phyloP scores from a whole-genome alignment of 2,888 invertebrate species.

The Oligia fasciuncula region DNA sequence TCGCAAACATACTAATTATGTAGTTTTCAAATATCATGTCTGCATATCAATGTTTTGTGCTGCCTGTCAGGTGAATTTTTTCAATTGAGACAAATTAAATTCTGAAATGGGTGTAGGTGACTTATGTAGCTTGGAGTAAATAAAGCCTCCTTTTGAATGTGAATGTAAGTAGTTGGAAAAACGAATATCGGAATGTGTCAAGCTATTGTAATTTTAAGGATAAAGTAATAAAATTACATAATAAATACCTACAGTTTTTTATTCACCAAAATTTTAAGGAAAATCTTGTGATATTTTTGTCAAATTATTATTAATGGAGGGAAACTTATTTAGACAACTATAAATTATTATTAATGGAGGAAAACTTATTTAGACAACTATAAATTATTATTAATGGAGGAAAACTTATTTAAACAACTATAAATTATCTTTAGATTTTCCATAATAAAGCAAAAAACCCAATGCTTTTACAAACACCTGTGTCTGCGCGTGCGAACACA shows the following conservation, averaged over 20 bases:
- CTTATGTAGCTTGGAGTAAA: background rate
- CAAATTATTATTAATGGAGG: background rate
- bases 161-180: background rate
- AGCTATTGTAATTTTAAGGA: conserved; percentile 11
- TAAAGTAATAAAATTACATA: background rate
- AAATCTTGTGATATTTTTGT: background rate
- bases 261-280: background rate
- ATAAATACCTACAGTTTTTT: background rate
- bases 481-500: background rate
- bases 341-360: background rate
- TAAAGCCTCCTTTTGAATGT: background rate
- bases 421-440: background rate
- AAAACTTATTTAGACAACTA: background rate
- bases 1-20: background rate
- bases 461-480: background rate
- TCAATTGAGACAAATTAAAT: no score
- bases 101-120: background rate
- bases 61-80: background rate
- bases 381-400: background rate
- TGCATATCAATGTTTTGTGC: background rate
- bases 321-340: background rate
- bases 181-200: background rate
- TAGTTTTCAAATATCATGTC: background rate
- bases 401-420: background rate
- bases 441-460: conserved; percentile 17